These are phyloP conservation scores for Anguilla japonica DNA, from an alignment of 2,113 vertebrate genomes.

Conservation along the genomic window DNA sequence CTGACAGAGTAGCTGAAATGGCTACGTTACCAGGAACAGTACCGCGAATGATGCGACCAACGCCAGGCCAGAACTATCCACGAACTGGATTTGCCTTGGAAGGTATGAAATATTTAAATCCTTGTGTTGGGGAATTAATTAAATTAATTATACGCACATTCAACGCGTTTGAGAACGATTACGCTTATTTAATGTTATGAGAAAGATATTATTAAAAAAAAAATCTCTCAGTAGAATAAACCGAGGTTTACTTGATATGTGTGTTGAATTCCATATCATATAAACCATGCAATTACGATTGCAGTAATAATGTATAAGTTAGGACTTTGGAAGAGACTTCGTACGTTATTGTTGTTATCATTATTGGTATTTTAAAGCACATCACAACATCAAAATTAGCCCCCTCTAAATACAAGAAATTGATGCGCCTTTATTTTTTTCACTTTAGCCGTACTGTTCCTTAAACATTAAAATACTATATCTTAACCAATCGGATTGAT, in stretches of 20 bases:
- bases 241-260: neutral
- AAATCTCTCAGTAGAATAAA: neutral
- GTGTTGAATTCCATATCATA: neutral
- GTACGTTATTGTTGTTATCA: neutral
- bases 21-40: slow-evolving; percentile 86
- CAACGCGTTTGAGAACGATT: no score
- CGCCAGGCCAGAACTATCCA: slow-evolving; percentile 93
- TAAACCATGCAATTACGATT: neutral
- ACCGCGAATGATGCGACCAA: slow-evolving; percentile 94
- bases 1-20: slow-evolving; percentile 68
- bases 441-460: neutral
- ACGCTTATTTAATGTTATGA: neutral
- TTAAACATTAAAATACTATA: neutral
- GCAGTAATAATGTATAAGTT: no score
- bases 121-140: neutral
- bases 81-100: slow-evolving; percentile 93
- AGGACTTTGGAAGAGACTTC: no score
- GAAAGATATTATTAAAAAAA: neutral
- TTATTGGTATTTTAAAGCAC: neutral
- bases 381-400: neutral
- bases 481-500: neutral
- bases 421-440: neutral
- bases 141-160: neutral
- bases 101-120: slow-evolving; percentile 74
- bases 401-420: neutral